phyloP scores from a whole-genome alignment of 1,140 invertebrate genomes.

The Drosophila virilis region DNA sequence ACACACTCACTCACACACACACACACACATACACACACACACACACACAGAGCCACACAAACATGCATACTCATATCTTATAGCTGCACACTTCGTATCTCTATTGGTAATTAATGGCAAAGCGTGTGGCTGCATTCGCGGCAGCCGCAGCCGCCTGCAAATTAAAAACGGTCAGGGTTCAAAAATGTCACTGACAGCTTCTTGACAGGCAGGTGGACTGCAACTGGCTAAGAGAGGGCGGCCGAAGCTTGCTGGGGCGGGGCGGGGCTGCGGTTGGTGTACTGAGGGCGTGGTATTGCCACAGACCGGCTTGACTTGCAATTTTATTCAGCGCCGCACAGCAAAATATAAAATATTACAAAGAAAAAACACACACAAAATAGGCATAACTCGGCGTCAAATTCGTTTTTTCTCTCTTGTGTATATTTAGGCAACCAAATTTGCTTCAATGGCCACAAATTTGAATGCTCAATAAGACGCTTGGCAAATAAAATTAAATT shows the following conservation, averaged over 20 bases:
- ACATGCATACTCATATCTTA: constrained; percentile 4
- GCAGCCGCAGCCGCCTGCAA: constrained; percentile 20
- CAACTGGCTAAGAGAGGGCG: not conserved
- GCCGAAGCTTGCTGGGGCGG: not conserved
- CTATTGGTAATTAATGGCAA: constrained; percentile 63
- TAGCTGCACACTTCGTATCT: constrained; percentile 10
- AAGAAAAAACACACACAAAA: not conserved
- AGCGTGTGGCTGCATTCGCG: constrained; percentile 37
- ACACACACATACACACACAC: constrained; percentile 4
- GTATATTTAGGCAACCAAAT: not conserved
- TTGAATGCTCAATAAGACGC: not conserved
- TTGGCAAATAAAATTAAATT: too few relatives aligned
- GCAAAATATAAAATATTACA: constrained; percentile 2
- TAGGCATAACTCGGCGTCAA: not conserved
- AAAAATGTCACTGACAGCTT: constrained; percentile 63
- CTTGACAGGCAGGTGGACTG: constrained; percentile 8
- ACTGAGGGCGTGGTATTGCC: constrained; percentile 28
- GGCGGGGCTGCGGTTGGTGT: constrained; percentile 1
- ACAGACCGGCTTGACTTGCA: constrained; percentile 35
- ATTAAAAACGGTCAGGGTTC: constrained; percentile 72
- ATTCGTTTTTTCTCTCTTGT: not conserved
- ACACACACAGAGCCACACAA: not conserved
- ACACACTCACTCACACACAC: constrained; percentile 1
- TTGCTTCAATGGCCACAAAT: not conserved
- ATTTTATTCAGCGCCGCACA: not conserved